Evolutionary conservation across 2,888 invertebrate species (phyloP).

Genomic region (Orgyia antiqua): DNA sequence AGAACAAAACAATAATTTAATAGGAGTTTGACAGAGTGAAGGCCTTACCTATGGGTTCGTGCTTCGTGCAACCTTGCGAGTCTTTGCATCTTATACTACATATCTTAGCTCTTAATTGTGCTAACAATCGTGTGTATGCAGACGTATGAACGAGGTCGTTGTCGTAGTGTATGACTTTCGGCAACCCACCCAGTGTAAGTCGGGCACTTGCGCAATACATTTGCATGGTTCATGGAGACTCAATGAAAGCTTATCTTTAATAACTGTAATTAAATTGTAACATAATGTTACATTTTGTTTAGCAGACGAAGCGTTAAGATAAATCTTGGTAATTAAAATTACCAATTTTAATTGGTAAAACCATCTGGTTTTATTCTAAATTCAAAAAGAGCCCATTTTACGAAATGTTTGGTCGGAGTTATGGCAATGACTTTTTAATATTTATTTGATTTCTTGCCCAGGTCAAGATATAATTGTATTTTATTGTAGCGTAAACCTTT

Average conservation of each 20-base stretch:
- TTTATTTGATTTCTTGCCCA: no score
- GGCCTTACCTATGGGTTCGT: constrained; percentile 37
- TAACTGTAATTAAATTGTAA: constrained; percentile 10
- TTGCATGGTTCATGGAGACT: constrained; percentile 24
- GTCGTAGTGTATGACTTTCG: constrained; percentile 35
- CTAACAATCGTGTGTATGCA: constrained; percentile 54
- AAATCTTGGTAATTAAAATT: no score
- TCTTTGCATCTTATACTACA: constrained; percentile 39
- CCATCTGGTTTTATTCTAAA: no score
- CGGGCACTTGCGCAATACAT: constrained; percentile 36
- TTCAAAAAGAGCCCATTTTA: no score
- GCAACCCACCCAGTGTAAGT: constrained; percentile 34
- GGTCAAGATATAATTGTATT: no score
- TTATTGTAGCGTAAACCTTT: no score
- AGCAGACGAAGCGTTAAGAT: no score
- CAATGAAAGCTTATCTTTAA: constrained; percentile 17
- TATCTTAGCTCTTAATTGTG: constrained; percentile 50
- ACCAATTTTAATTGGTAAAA: no score
- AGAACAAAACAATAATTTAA: constrained; percentile 7
- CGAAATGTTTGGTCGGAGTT: no score
- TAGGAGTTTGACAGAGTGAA: constrained; percentile 14
- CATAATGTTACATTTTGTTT: no score
- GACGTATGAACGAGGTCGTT: constrained; percentile 43
- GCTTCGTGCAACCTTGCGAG: constrained; percentile 47
- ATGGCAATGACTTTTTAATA: no score